Conservation (phyloP, 1,140 invertebrate species). For the Micrasema minimum region DNA sequence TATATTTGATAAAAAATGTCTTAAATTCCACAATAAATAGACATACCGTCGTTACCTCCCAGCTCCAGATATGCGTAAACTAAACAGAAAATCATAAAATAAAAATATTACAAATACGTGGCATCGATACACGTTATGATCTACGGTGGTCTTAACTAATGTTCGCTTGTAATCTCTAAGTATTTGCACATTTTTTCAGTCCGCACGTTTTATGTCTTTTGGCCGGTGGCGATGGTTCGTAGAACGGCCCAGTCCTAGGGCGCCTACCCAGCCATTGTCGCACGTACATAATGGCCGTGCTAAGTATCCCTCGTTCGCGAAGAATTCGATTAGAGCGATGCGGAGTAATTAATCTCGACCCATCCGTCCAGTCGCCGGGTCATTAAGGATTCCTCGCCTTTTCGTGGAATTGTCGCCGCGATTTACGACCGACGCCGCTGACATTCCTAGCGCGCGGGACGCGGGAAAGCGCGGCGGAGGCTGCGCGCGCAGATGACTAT, state of each 20-base stretch:
- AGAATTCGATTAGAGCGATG: slow-evolving; percentile 43
- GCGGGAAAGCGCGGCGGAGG: slow-evolving; percentile 14
- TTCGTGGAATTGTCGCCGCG: slow-evolving; percentile 37
- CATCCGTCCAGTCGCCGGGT: slow-evolving; percentile 32
- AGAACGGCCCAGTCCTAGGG: neutral
- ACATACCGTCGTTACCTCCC: too few species aligned
- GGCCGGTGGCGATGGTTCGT: neutral
- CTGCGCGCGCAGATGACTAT: slow-evolving; percentile 22
- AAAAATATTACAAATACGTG: too few species aligned
- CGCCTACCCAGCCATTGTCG: slow-evolving; percentile 19
- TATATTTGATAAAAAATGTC: too few species aligned
- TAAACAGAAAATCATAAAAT: too few species aligned
- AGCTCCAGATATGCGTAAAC: too few species aligned
- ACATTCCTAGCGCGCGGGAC: slow-evolving; percentile 19
- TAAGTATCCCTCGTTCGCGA: slow-evolving; percentile 27
- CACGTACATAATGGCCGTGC: slow-evolving; percentile 45
- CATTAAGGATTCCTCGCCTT: slow-evolving; percentile 45
- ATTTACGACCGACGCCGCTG: slow-evolving; percentile 32
- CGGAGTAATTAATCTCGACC: slow-evolving; percentile 46
- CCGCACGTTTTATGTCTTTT: slow-evolving; percentile 5
- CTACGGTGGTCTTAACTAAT: too few species aligned
- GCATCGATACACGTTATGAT: too few species aligned
- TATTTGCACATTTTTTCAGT: too few species aligned
- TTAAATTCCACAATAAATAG: too few species aligned
- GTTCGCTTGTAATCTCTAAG: too few species aligned